A percentile compares a stretch with the other conserved stretches of the same genome.
These are phyloP conservation scores for Tortrix viridana DNA, from an alignment of 2,888 invertebrate species.

Conservation along the genomic window DNA sequence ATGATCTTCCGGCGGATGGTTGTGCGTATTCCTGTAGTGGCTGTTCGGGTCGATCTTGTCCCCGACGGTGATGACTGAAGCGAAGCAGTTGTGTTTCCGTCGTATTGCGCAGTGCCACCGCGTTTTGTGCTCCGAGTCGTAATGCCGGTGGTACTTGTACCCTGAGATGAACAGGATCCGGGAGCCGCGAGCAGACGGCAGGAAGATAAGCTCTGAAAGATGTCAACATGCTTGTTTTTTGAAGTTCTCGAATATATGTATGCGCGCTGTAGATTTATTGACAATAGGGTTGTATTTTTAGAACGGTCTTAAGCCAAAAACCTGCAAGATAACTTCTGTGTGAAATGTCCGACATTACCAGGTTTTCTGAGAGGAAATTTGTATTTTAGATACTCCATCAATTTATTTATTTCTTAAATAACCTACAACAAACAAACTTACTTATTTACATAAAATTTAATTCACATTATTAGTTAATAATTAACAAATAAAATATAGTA, in stretches of 20 bases:
- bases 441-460: too few species aligned
- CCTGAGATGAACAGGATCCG: conserved; percentile 38
- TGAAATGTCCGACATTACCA: too few species aligned
- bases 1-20: conserved; percentile 13
- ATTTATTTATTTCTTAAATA: too few species aligned
- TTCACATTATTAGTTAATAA: too few species aligned
- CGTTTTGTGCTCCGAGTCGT: conserved; percentile 8
- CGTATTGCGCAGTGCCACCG: conserved; percentile 24
- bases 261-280: too few species aligned
- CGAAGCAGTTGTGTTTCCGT: conserved; percentile 17
- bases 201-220: conserved; percentile 29
- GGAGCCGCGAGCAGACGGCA: conserved; percentile 36
- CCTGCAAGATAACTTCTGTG: too few species aligned
- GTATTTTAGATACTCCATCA: too few species aligned
- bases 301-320: too few species aligned
- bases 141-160: conserved; percentile 37
- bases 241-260: background rate
- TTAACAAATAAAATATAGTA: too few species aligned
- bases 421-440: too few species aligned
- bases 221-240: background rate
- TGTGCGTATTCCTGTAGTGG: conserved; percentile 1
- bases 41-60: conserved; percentile 16
- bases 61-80: conserved; percentile 13
- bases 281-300: too few species aligned
- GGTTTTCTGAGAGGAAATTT: too few species aligned